These are phyloP conservation scores for Leucophora obtusa DNA, from an alignment of 2,888 invertebrate species.

Conservation along the genomic window DNA sequence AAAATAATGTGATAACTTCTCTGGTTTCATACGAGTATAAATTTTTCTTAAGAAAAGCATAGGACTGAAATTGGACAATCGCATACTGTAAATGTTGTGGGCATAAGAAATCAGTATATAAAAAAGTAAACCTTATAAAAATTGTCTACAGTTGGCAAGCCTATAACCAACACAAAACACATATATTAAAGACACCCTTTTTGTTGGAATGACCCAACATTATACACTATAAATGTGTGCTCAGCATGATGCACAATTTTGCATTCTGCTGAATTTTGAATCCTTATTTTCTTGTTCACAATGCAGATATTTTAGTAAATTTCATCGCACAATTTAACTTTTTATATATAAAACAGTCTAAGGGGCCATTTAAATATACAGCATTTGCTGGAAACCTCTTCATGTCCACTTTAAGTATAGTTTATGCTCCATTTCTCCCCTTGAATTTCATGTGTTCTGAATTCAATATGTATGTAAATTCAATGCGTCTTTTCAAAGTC, in stretches of 20 bases:
- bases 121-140: too few relatives aligned
- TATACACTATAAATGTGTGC: constrained; percentile 10
- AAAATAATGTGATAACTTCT: too few relatives aligned
- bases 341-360: constrained; percentile 65
- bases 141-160: neutral
- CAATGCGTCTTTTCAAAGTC: constrained; percentile 64
- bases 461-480: constrained; percentile 63
- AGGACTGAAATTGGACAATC: too few relatives aligned
- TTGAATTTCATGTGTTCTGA: neutral
- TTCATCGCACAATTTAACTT: constrained; percentile 65
- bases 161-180: neutral
- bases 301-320: constrained; percentile 64
- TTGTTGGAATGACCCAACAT: constrained; percentile 23
- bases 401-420: constrained; percentile 46
- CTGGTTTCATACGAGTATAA: too few relatives aligned
- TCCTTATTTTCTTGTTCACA: constrained; percentile 56
- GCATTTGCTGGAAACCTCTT: constrained; percentile 42
- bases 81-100: too few relatives aligned
- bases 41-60: too few relatives aligned
- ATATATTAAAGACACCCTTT: neutral
- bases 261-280: constrained; percentile 41
- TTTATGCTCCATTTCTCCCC: constrained; percentile 31
- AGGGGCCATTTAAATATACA: constrained; percentile 60
- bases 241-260: constrained; percentile 61
- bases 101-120: too few relatives aligned